Conservation (phyloP, 2,113 vertebrate species). For the Deroptyus accipitrinus region DNA sequence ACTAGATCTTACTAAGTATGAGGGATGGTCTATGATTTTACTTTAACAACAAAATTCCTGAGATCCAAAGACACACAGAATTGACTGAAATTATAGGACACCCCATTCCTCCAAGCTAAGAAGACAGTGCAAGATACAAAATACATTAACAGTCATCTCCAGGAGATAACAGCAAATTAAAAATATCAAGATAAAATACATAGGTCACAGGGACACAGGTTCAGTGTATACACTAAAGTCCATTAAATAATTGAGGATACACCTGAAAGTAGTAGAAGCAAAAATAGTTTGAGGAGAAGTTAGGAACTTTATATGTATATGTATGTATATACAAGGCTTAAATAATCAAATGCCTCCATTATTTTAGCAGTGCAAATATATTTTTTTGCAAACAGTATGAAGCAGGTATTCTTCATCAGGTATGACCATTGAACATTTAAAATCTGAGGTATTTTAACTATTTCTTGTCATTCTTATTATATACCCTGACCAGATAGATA, state of each 20-base stretch:
- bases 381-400: not conserved
- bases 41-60: not conserved
- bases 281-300: not conserved
- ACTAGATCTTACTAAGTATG: not conserved
- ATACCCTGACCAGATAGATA: not conserved
- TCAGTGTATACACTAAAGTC: not conserved
- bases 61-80: not conserved
- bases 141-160: not conserved
- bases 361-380: not conserved
- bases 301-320: not conserved
- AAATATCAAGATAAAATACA: not conserved
- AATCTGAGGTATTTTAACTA: not conserved
- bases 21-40: not conserved
- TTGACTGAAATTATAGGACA: not conserved
- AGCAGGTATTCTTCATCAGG: not conserved
- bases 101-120: not conserved
- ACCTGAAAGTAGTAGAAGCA: not conserved
- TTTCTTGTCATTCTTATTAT: not conserved
- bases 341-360: not conserved
- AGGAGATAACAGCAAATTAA: not conserved
- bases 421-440: not conserved
- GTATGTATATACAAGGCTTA: not conserved
- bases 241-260: not conserved
- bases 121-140: not conserved
- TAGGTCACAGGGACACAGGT: not conserved